phyloP scores from a whole-genome alignment of 2,797 vertebrate genomes.

The Trachops cirrhosus region DNA sequence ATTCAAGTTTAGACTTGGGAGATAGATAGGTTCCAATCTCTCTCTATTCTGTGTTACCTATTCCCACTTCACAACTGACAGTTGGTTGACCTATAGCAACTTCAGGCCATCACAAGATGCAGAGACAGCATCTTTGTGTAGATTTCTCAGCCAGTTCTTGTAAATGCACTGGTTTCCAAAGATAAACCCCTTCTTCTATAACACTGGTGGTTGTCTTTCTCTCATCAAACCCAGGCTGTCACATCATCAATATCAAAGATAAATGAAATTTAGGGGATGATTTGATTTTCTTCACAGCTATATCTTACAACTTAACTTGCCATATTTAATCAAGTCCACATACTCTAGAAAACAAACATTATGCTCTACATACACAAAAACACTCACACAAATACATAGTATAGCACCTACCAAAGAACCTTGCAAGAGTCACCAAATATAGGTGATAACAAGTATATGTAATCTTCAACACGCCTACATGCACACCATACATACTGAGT shows the following conservation, averaged over 20 bases:
- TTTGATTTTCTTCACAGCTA: constrained; percentile 39
- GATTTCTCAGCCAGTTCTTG: neutral
- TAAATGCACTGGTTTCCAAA: neutral
- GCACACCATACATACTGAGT: neutral
- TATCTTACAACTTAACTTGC: constrained; percentile 32
- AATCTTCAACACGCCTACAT: neutral
- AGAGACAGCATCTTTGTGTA: neutral
- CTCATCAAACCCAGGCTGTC: neutral
- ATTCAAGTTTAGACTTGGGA: neutral
- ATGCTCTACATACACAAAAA: constrained; percentile 26
- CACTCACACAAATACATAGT: neutral
- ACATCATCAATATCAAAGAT: neutral
- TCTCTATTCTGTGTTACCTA: neutral
- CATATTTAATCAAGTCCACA: constrained; percentile 52
- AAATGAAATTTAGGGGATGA: neutral
- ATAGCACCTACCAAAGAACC: neutral
- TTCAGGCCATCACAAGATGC: neutral
- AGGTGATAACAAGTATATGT: neutral
- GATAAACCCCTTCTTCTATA: neutral
- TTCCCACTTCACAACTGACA: neutral
- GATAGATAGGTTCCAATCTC: neutral
- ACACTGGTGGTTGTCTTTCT: neutral
- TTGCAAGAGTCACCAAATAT: neutral
- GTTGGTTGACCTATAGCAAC: neutral
- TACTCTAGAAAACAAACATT: constrained; percentile 51